Evolutionary conservation across 1,140 invertebrate genomes (phyloP).

Genomic region (Neodiprion lecontei): DNA sequence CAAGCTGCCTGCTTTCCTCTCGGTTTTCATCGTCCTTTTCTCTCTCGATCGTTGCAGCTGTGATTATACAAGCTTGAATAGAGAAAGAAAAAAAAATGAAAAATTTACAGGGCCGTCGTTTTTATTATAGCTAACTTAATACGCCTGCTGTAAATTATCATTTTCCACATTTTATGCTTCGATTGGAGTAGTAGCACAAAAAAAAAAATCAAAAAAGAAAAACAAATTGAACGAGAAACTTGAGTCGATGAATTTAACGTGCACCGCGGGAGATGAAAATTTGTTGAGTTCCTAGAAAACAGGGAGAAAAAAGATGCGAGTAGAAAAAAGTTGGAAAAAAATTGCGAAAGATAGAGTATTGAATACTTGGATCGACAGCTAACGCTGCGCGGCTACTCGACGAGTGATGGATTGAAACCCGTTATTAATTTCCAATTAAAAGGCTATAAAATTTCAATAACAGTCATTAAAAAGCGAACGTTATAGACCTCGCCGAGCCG

Average conservation of each 20-base stretch:
- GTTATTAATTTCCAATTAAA: slow-evolving; percentile 62
- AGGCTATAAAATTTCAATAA: slow-evolving; percentile 63
- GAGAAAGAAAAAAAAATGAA: background rate
- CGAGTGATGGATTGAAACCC: slow-evolving; percentile 48
- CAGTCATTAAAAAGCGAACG: slow-evolving; percentile 60
- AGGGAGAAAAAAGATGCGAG: too few relatives aligned
- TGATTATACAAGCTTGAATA: background rate
- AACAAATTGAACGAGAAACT: too few relatives aligned
- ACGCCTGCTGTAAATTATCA: too few relatives aligned
- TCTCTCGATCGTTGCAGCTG: background rate
- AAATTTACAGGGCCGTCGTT: background rate
- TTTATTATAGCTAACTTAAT: background rate
- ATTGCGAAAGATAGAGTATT: too few relatives aligned
- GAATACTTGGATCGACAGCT: too few relatives aligned
- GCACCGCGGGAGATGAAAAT: too few relatives aligned
- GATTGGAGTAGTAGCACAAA: too few relatives aligned
- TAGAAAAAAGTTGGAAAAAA: too few relatives aligned
- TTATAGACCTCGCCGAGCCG: slow-evolving; percentile 47
- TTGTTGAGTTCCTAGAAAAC: too few relatives aligned
- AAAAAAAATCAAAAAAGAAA: too few relatives aligned
- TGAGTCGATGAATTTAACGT: too few relatives aligned
- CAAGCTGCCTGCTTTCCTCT: background rate
- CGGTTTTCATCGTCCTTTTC: background rate
- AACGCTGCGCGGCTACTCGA: slow-evolving; percentile 11
- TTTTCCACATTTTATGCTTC: too few relatives aligned